phyloP scores from a whole-genome alignment of 1,140 invertebrate species.

The Drosophila tropicalis region DNA sequence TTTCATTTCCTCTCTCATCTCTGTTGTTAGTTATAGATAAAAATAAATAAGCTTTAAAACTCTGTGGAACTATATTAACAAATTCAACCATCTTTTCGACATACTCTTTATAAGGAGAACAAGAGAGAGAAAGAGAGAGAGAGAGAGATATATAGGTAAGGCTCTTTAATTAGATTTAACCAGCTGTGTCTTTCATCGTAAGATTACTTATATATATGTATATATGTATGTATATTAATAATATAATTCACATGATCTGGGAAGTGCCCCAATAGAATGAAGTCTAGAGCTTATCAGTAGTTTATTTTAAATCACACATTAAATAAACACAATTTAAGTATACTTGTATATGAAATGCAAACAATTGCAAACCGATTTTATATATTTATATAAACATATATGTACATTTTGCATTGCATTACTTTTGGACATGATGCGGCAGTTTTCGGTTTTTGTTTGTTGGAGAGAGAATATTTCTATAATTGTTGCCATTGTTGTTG shows the following conservation, averaged over 20 bases:
- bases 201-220: background rate
- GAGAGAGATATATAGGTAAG: no score
- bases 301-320: background rate
- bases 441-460: background rate
- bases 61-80: no score
- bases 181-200: background rate
- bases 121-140: no score
- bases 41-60: no score
- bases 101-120: no score
- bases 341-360: background rate
- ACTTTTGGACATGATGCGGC: slow-evolving; percentile 3
- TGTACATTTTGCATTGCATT: background rate
- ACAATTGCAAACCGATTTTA: background rate
- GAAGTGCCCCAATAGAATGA: background rate
- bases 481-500: background rate
- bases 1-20: no score
- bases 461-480: background rate
- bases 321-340: background rate
- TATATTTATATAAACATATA: no score
- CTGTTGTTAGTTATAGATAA: no score
- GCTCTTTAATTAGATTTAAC: background rate
- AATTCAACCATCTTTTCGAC: no score
- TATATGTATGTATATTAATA: background rate
- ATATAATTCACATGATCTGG: background rate
- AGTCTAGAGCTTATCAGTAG: background rate